These are phyloP conservation scores for Phyllotis vaccarum DNA, from an alignment of 2,797 vertebrate genomes.

Conservation along the genomic window DNA sequence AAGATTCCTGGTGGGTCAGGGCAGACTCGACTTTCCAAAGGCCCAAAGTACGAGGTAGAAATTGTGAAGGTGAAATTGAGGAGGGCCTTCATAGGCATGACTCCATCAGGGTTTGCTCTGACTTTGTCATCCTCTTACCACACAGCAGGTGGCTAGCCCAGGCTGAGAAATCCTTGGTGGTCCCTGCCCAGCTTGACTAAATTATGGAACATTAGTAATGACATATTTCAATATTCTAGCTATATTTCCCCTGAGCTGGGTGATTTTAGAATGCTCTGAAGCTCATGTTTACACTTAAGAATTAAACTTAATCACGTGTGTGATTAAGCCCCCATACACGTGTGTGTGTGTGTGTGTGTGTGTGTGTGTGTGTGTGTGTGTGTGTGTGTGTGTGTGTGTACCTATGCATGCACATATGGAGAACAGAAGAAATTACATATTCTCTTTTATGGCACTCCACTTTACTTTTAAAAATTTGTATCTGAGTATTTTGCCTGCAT, in stretches of 20 bases:
- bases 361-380: background rate
- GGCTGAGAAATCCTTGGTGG: background rate
- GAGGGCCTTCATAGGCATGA: background rate
- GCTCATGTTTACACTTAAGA: background rate
- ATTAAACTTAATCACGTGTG: background rate
- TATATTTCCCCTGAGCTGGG: background rate
- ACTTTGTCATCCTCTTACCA: background rate
- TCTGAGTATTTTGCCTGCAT: background rate
- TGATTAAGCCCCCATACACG: fast-evolving
- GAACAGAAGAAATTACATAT: background rate
- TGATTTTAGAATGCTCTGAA: background rate
- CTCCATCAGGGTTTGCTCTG: fast-evolving
- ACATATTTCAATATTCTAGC: background rate
- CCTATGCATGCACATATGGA: background rate
- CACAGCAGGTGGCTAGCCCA: background rate
- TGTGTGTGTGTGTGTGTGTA: no score
- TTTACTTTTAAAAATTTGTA: background rate
- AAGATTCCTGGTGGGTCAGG: background rate
- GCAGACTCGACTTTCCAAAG: background rate
- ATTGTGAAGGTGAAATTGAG: fast-evolving
- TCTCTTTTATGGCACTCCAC: background rate
- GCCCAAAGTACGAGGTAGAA: background rate
- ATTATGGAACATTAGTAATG: background rate
- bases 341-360: background rate
- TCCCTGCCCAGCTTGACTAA: background rate